Base-by-base conservation (phyloP, 2,888 invertebrate species). In the Drosophila infuscata region DNA sequence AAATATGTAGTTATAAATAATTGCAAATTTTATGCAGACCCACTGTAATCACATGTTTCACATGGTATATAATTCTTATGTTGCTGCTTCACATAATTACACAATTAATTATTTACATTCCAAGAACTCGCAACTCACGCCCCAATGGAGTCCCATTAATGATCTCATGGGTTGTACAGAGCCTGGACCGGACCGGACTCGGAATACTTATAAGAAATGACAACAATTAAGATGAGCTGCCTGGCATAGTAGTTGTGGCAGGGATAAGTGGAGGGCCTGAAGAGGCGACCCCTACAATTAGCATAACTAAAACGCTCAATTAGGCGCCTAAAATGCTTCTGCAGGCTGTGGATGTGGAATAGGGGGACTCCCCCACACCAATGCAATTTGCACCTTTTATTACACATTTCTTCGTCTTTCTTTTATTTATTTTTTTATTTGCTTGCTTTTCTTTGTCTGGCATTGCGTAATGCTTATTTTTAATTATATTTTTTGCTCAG, bases 291-390 rank as follows among this genome's bases (percentile, higher is more conserved):
- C 68, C 70, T 68, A 76, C 88, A 89, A 89, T 88, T 88, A 89
- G 89, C 88, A 89, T 88, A 88, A 83, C 89, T 88, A 88, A 88
- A 85, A 88, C 76, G 85, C 83, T 84, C 89, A 89, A 88, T 88
- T 88, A 89, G 79, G 74, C 74, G 77, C 78, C 75, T 62, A 74
- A 87, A 82, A 83, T 74, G 74, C 64, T 66, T 63, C 72, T 61
- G 77, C 67, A 6, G 38, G 35, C 70, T 61, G 70, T 61, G 70
- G 51, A 67, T 35, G 30, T 29, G 35, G 25, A 2, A 25, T 43
- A 3, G 58, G 3, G 35, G 68, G 62, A 48, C 62, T 51, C 59
- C 38, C 30, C 43, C 35, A 9, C 51, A 20, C 36, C 60, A 86
- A 77, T 88, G 88, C 86, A 88, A 87, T 88, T 87, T 80, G 66